Conservation (phyloP, 2,797 vertebrate species). For the Agapornis canus region DNA sequence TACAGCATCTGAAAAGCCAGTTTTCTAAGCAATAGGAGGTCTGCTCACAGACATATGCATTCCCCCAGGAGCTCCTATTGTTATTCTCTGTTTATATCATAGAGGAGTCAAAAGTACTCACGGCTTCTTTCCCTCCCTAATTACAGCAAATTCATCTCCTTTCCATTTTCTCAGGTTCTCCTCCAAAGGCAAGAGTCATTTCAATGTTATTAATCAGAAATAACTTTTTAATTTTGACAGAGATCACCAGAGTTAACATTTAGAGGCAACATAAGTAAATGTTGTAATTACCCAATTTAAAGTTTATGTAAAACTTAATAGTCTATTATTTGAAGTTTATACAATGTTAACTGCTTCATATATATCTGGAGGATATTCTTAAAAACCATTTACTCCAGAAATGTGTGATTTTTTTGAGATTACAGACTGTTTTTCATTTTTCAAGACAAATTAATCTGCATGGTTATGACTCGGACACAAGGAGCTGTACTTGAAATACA, state of each 20-base stretch:
- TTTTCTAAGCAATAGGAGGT: neutral
- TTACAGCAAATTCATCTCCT: neutral
- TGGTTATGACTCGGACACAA: neutral
- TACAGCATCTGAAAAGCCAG: neutral
- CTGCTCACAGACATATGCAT: fast-evolving
- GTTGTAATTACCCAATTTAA: neutral
- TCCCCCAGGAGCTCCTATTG: neutral
- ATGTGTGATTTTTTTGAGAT: neutral
- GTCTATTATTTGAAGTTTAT: neutral
- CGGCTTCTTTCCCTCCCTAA: neutral
- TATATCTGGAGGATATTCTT: neutral
- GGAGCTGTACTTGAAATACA: neutral
- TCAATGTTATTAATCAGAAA: neutral
- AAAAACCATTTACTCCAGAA: neutral
- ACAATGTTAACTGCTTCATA: neutral
- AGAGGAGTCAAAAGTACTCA: neutral
- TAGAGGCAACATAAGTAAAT: neutral
- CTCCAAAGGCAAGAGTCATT: neutral
- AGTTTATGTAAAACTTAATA: neutral
- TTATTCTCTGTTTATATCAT: neutral
- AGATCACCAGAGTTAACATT: neutral
- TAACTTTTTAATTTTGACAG: neutral
- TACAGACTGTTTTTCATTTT: neutral
- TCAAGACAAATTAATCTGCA: neutral
- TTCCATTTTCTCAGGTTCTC: neutral